Evolutionary conservation across 2,797 vertebrate genomes (phyloP), one percentile per base, ranked within the genome.

Genomic region (Brachyrhaphis roseni): DNA sequence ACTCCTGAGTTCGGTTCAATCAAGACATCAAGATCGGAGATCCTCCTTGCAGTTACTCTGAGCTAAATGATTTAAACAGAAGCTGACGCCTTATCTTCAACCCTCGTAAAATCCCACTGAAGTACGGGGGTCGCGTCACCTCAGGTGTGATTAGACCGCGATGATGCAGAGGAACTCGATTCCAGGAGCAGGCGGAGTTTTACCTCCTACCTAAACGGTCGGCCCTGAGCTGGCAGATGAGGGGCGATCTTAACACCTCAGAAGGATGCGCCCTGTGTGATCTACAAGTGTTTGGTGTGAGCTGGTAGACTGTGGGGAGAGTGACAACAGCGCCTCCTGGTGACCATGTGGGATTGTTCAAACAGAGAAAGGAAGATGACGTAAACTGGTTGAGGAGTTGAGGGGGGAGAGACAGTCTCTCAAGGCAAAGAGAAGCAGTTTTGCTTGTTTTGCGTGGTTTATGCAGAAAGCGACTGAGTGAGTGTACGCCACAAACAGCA

Each of bases 251-350:
- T 16, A 45, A 71, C 68, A n/a, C 39, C 26, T 70, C 6, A n/a
- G 11, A 71, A 45, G 23, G 41, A 26, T 28, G 39, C 2, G 6
- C 23, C 43, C 23, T 45, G 41, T 45, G 13, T 71, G n/a, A 70
- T n/a, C 41, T n/a, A 41, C 39, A n/a, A 1, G 12, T n/a, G 66
- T 43, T n/a, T 26, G 10, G 10, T 26, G 31, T 51, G 72, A 68
- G 55, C 57, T 0, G 26, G 39, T 73, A 75, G 62, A 62, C 1
- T 72, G 82, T 13, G 2, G 73, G 82, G 34, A 81, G 85, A 95
- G 94, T 84, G 93, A 75, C 93, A 95, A 95, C 90, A 95, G 93
- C 95, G 95, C 94, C 95, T 93, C 93, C 94, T 91, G 84, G 93
- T 94, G 95, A 85, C 75, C 82, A 51, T 45, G 45, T 83, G 72